Conservation (phyloP, 2,888 invertebrate genomes). For the Pseudanteris insignis region DNA sequence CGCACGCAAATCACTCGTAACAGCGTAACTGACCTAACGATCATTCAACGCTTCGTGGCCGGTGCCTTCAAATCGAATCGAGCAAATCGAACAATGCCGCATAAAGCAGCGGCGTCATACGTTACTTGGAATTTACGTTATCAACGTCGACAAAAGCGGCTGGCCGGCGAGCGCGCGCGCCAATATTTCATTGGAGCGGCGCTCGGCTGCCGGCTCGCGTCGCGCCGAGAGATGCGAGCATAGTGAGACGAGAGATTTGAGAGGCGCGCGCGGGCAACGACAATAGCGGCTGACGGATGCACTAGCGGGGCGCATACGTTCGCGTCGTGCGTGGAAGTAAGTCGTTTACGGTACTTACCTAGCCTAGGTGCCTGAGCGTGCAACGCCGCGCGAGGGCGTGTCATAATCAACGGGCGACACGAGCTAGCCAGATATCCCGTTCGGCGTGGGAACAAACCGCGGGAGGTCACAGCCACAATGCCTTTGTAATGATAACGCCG, state of each 20-base stretch:
- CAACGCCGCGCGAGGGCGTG: slow-evolving; percentile 55
- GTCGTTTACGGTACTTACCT: slow-evolving; percentile 60
- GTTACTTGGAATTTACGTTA: slow-evolving; percentile 38
- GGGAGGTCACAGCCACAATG: slow-evolving; percentile 55
- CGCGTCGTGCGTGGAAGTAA: slow-evolving; percentile 52
- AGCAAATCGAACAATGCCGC: slow-evolving; percentile 37
- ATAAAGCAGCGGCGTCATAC: slow-evolving; percentile 34
- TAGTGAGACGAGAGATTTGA: too few relatives aligned
- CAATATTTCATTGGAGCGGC: slow-evolving; percentile 23
- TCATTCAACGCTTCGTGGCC: slow-evolving; percentile 30
- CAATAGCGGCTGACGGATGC: slow-evolving; percentile 31
- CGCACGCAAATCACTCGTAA: slow-evolving; percentile 34
- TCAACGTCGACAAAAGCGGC: slow-evolving; percentile 30
- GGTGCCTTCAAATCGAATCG: slow-evolving; percentile 25
- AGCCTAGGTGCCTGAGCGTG: slow-evolving; percentile 53
- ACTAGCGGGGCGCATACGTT: slow-evolving; percentile 31
- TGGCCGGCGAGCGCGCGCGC: slow-evolving; percentile 24
- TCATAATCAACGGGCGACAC: slow-evolving; percentile 57
- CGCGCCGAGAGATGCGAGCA: too few relatives aligned
- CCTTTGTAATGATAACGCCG: slow-evolving; percentile 47
- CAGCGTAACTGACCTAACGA: slow-evolving; percentile 34
- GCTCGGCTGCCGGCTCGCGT: slow-evolving; percentile 29
- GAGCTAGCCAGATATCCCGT: slow-evolving; percentile 55
- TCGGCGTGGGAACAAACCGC: slow-evolving; percentile 61
- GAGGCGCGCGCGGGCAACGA: slow-evolving; percentile 13